phyloP scores from a whole-genome alignment of 2,113 vertebrate genomes.

The Marmota flaviventris region DNA sequence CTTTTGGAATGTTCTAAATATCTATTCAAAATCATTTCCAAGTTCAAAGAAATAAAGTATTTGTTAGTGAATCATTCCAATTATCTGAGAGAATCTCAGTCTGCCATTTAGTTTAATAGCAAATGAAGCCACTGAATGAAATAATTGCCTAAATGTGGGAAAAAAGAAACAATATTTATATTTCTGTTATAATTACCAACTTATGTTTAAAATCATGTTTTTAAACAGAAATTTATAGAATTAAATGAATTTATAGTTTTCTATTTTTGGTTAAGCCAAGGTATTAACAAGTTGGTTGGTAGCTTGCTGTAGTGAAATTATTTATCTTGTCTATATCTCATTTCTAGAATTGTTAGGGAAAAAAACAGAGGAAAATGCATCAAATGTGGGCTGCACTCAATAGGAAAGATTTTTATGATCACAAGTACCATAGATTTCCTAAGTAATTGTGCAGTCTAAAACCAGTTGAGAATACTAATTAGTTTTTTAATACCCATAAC shows the following conservation, averaged over 20 bases:
- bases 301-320: not conserved
- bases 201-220: not conserved
- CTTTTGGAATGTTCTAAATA: not conserved
- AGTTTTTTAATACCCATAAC: not conserved
- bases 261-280: conserved; percentile 16
- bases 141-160: not conserved
- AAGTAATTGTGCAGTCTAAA: not conserved
- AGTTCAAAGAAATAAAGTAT: not conserved
- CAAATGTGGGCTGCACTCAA: not conserved
- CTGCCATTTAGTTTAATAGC: not conserved
- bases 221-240: not conserved
- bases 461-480: not conserved
- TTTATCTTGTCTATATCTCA: not conserved
- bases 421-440: not conserved
- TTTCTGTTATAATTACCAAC: not conserved
- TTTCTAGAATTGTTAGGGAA: not conserved
- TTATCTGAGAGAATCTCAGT: not conserved
- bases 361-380: not conserved
- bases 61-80: not conserved
- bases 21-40: conserved; percentile 10
- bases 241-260: not conserved
- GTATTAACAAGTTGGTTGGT: not conserved
- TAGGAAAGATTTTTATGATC: conserved; percentile 20
- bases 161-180: not conserved
- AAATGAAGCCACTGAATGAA: not conserved